Conservation (phyloP, 2,113 vertebrate genomes). For the Oryctolagus cuniculus region mOryCun1.1 NC_091453.1:109892501-109893000, state of each 20-base stretch:
- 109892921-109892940: background rate
- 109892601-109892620: conserved; percentile 17
- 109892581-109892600: conserved; percentile 39
- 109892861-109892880: background rate
- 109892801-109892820: conserved; percentile 1
- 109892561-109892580: conserved; percentile 43
- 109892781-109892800: background rate
- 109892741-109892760: background rate
- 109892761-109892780: background rate
- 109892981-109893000: background rate
- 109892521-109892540: no score
- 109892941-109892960: conserved; percentile 15
- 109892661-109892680: conserved; percentile 25
- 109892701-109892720: conserved; percentile 31
- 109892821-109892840: conserved; percentile 20
- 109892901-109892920: background rate
- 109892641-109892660: conserved; percentile 8
- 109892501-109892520: no score
- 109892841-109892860: background rate
- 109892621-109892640: background rate
- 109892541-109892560: conserved; percentile 40
- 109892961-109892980: background rate
- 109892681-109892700: background rate
- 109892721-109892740: conserved; percentile 11
- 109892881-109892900: background rate